Percentiles rank a stretch among this genome's conserved stretches.
phyloP scores from a whole-genome alignment of 1,140 invertebrate genomes.

The Geopemphigus sp. region DNA sequence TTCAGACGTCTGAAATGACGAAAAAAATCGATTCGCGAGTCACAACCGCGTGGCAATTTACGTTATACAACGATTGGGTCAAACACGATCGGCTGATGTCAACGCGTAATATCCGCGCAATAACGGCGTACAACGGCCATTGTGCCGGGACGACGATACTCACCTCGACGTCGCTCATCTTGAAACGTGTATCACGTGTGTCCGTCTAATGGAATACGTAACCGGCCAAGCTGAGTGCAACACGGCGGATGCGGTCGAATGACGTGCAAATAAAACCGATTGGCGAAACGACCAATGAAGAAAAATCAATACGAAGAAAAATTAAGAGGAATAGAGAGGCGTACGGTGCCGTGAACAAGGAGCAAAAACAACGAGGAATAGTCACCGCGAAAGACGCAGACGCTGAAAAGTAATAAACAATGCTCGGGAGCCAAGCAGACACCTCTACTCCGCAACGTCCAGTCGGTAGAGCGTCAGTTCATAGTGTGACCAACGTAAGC shows the following conservation, averaged over 20 bases:
- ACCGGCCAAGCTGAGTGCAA: not conserved
- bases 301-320: not conserved
- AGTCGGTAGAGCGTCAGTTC: not conserved
- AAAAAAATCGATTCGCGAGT: no score
- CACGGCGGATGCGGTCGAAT: not conserved
- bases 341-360: not conserved
- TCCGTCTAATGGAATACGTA: not conserved
- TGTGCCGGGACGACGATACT: no score
- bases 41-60: no score
- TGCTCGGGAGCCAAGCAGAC: not conserved
- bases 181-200: slow-evolving; percentile 32
- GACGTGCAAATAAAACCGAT: not conserved
- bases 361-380: not conserved
- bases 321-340: no score
- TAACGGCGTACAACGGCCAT: no score
- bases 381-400: slow-evolving; percentile 18
- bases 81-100: no score
- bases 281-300: no score
- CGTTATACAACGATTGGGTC: no score
- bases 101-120: no score
- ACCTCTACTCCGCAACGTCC: not conserved
- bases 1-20: no score
- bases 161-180: slow-evolving; percentile 45
- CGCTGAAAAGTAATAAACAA: slow-evolving; percentile 42
- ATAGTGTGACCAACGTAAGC: slow-evolving; percentile 3